Evolutionary conservation across 2,113 vertebrate genomes (phyloP).

Genomic region (Daubentonia madagascariensis): DNA sequence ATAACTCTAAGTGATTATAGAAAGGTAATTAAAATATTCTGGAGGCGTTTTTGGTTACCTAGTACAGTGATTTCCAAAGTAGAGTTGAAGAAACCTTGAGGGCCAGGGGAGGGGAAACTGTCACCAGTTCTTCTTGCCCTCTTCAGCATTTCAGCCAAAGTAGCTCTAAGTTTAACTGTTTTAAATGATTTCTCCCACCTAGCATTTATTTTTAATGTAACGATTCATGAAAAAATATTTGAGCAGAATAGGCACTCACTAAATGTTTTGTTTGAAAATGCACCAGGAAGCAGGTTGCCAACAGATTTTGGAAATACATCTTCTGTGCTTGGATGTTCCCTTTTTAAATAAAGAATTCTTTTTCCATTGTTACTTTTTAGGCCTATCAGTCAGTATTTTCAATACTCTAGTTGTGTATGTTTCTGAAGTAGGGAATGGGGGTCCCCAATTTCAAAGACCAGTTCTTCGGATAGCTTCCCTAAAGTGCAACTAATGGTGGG

Average conservation of each 20-base stretch:
- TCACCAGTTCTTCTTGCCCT: neutral
- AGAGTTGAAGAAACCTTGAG: neutral
- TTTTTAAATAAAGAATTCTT: neutral
- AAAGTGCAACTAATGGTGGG: rapidly evolving
- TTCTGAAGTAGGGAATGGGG: neutral
- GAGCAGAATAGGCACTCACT: neutral
- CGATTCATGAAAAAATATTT: neutral
- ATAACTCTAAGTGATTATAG: neutral
- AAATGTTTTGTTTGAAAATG: neutral
- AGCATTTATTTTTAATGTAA: neutral
- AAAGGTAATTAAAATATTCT: neutral
- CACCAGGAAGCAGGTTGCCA: neutral
- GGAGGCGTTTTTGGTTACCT: neutral
- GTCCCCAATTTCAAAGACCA: neutral
- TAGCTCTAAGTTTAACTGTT: neutral
- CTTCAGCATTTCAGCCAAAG: neutral
- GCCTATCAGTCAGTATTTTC: neutral
- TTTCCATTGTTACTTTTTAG: neutral
- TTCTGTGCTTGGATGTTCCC: neutral
- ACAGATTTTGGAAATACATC: neutral
- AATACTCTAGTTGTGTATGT: neutral
- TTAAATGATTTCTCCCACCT: neutral
- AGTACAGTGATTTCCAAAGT: neutral
- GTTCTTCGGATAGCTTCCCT: neutral
- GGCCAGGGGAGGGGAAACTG: neutral